Conservation (phyloP, 2,797 vertebrate species). For the Peromyscus eremicus region DNA sequence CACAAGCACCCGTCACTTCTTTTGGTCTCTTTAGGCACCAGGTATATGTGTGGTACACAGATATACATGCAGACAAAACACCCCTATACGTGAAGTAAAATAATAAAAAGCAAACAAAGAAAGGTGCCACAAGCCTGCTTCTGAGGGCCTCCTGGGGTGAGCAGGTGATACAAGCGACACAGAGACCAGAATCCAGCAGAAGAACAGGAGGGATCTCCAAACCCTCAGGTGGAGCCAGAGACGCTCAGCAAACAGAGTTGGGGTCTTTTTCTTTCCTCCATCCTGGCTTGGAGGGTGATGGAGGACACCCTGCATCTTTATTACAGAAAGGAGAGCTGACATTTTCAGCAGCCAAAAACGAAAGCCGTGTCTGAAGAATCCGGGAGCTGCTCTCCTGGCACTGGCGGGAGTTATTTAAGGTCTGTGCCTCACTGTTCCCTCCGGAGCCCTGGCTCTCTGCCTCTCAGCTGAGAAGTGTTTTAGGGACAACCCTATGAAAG, state of each 20-base stretch:
- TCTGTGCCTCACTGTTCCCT: not conserved
- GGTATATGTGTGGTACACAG: not conserved
- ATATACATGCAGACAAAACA: not conserved
- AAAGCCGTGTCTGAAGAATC: not conserved
- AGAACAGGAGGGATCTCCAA: not conserved
- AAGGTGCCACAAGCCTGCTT: not conserved
- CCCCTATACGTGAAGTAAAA: not conserved
- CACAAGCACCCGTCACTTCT: not conserved
- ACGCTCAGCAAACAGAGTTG: too few relatives aligned
- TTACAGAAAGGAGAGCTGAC: not conserved
- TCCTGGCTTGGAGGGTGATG: fast-evolving
- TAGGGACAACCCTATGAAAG: not conserved
- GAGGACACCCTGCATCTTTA: not conserved
- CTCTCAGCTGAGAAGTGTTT: not conserved
- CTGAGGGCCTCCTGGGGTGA: not conserved
- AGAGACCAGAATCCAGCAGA: not conserved
- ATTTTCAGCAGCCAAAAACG: not conserved
- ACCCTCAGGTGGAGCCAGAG: not conserved
- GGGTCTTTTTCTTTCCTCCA: not conserved
- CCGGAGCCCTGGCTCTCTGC: not conserved
- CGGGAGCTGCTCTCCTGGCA: not conserved
- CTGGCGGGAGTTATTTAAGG: not conserved
- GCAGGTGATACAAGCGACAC: not conserved
- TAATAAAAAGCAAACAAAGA: not conserved
- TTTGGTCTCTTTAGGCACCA: not conserved